Conservation (phyloP, 2,113 vertebrate genomes). For the Aspidoscelis tigris region DNA sequence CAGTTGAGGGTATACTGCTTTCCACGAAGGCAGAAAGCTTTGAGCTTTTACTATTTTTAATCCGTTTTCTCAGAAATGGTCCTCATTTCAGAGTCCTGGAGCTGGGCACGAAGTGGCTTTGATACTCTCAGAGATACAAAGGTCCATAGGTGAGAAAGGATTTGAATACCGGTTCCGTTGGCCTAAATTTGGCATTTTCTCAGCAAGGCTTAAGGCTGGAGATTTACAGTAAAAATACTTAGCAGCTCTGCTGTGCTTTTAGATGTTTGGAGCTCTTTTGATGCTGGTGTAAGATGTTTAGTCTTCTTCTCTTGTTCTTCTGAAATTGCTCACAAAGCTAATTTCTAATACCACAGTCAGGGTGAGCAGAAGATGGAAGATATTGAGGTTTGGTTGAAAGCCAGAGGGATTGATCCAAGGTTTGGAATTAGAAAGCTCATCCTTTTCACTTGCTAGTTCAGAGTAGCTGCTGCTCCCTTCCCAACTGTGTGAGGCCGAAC, state of each 20-base stretch:
- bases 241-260: not conserved
- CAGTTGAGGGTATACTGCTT: not conserved
- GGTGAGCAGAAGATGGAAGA: not conserved
- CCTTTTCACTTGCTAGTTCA: not conserved
- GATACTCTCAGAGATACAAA: not conserved
- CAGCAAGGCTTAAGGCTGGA: not conserved
- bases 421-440: not conserved
- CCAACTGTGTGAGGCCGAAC: no score
- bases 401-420: not conserved
- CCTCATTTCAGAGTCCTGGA: not conserved
- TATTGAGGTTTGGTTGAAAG: not conserved
- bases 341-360: not conserved
- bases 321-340: rapidly evolving
- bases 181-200: not conserved
- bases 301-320: not conserved
- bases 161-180: not conserved
- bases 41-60: not conserved
- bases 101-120: not conserved
- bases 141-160: slow-evolving; percentile 5
- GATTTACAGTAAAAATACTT: not conserved
- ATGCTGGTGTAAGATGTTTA: slow-evolving; percentile 19
- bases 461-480: not conserved
- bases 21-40: not conserved
- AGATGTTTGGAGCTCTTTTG: not conserved
- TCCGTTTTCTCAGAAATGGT: not conserved